Percentiles rank a stretch among this genome's conserved stretches.
Conservation (phyloP, 2,888 invertebrate species). For the Thumatha senex region DNA sequence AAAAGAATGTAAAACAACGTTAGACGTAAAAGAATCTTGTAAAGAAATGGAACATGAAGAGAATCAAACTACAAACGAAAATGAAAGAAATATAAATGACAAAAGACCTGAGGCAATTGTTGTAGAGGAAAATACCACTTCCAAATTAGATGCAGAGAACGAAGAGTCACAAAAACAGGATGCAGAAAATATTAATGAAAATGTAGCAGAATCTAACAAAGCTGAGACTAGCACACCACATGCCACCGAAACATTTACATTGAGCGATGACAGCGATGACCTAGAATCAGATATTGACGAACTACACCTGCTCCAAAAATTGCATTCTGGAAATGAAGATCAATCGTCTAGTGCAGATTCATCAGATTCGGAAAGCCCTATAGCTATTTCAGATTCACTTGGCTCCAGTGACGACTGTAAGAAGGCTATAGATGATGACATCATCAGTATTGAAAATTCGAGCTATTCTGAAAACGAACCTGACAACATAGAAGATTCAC, state of each 20-base stretch:
- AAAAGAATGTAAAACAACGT: background rate
- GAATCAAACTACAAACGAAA: background rate
- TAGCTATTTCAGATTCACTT: conserved; percentile 65
- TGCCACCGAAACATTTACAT: conserved; percentile 38
- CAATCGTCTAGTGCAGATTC: conserved; percentile 53
- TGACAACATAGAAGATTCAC: conserved; percentile 9
- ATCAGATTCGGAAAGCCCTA: conserved; percentile 61
- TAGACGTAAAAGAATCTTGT: background rate
- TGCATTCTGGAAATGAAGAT: conserved; percentile 58
- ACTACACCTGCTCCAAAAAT: conserved; percentile 65
- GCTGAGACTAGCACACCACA: conserved; percentile 12
- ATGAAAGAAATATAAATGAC: background rate
- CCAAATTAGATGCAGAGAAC: conserved; percentile 12
- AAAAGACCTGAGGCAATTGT: background rate
- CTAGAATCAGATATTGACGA: conserved; percentile 69
- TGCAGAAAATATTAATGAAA: conserved; percentile 9
- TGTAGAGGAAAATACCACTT: background rate
- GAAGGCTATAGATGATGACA: conserved; percentile 38
- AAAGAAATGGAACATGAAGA: background rate
- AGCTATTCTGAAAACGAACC: conserved; percentile 68
- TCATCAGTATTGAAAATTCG: conserved; percentile 76
- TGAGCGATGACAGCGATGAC: conserved; percentile 50
- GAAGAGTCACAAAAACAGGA: conserved; percentile 8
- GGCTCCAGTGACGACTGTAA: conserved; percentile 51
- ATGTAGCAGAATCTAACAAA: conserved; percentile 11